Conservation (phyloP, 2,797 vertebrate genomes). For the Manis pentadactyla region DNA sequence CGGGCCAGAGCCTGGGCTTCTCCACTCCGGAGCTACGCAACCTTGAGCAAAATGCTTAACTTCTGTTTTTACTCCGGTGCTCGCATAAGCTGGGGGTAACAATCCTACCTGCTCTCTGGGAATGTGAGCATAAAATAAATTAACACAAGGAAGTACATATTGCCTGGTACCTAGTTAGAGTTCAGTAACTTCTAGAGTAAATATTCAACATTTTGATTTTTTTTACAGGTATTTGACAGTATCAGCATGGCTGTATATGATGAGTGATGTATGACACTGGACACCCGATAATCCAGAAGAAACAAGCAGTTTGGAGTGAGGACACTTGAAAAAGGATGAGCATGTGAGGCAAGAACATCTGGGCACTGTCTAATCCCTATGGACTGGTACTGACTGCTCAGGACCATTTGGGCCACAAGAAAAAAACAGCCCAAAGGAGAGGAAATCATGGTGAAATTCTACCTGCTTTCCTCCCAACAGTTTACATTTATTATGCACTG, state of each 20-base stretch:
- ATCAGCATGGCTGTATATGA: background rate
- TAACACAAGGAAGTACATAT: background rate
- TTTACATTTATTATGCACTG: background rate
- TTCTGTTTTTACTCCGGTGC: background rate
- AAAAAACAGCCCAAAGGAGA: background rate
- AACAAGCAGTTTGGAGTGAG: background rate
- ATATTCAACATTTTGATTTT: background rate
- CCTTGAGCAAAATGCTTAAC: background rate
- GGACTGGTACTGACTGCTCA: background rate
- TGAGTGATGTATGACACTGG: background rate
- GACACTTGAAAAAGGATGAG: background rate
- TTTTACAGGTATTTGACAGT: conserved; percentile 50
- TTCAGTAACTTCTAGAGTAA: background rate
- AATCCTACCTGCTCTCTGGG: background rate
- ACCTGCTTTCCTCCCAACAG: background rate
- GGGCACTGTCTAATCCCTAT: rapidly evolving
- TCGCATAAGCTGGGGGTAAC: background rate
- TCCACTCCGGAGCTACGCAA: background rate
- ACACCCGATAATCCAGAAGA: background rate
- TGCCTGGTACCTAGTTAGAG: background rate
- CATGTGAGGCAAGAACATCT: background rate
- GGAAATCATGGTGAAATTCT: background rate
- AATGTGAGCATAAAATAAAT: background rate
- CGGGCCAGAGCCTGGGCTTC: too few species aligned
- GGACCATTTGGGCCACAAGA: background rate